Conservation (phyloP, 2,888 invertebrate genomes). For the Fragum sueziense region DNA sequence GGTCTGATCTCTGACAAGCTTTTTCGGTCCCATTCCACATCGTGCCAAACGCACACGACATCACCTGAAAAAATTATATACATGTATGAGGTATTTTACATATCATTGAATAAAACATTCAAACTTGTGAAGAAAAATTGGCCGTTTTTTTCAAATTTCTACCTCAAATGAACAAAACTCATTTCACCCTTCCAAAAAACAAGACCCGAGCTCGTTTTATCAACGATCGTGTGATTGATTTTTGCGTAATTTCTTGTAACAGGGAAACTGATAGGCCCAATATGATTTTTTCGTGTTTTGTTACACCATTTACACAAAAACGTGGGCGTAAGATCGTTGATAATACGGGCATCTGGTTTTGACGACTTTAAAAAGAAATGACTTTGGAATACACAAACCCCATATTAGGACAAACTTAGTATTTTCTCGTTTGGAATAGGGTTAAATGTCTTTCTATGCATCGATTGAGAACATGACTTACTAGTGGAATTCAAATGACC, state of each 20-base stretch:
- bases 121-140: background rate
- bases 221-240: background rate
- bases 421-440: too few relatives aligned
- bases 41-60: conserved; percentile 57
- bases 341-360: too few relatives aligned
- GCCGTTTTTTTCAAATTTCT: background rate
- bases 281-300: too few relatives aligned
- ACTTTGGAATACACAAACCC: too few relatives aligned
- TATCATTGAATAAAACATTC: background rate
- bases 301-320: too few relatives aligned
- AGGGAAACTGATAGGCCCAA: too few relatives aligned
- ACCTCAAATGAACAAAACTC: background rate
- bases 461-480: too few relatives aligned
- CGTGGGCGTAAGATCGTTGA: too few relatives aligned
- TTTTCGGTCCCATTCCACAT: conserved; percentile 39
- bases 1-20: conserved; percentile 37
- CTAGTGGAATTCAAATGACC: too few relatives aligned
- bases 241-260: background rate
- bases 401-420: too few relatives aligned
- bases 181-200: background rate
- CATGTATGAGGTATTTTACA: background rate
- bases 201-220: background rate
- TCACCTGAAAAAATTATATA: conserved; percentile 28
- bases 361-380: too few relatives aligned
- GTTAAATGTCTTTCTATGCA: too few relatives aligned